Evolutionary conservation across 2,113 vertebrate genomes (phyloP), one percentile per base, ranked within the genome.

Genomic region (Trogon surrucura): DNA sequence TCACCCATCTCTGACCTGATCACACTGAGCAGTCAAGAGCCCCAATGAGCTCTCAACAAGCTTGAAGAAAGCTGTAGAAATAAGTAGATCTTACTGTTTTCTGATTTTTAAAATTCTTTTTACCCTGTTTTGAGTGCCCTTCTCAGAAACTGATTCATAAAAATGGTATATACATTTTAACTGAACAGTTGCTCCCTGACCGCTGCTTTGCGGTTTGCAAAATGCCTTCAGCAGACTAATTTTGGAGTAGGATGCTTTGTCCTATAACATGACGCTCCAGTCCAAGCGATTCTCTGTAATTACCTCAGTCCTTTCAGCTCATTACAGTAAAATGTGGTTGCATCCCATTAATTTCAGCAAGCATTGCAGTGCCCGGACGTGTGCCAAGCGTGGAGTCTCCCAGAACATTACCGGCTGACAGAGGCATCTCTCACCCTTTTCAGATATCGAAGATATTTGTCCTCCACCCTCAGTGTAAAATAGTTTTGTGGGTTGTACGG

Each of bases 331-430:
- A 94, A 82, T 45, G 34, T 8, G 21, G 73, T 88, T 80, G 85
- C 16, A 3, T 85, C 61, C 71, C 80, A 92, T 88, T 91, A 88
- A 89, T 96, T 95, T 91, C 84, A 94, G 75, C 71, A 80, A 72
- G 81, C 13, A 0, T 69, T 57, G 27, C 57, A 66, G 80, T 79
- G 60, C 83, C 65, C 22, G 5, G 71, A 74, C 11, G 20, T 5
- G 5, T 79, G 91, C 89, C 91, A 91, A 91, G 71, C 5, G 2
- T 1, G 0, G 86, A 41, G 12, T 26, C 72, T 80, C 50, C 47
- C 58, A 26, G 71, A 95, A 92, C 44, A 78, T 85, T 85, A 64
- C 41, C 0, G 3, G 29, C 73, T 91, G 83, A 94, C 89, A 95
- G 58, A 73, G 50, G 34, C 91, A 79, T 93, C 51, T 92, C 70